A percentile compares a stretch with the other conserved stretches of the same genome.
These are phyloP conservation scores for Lepidocolaptes lacrymiger DNA, from an alignment of 2,797 vertebrate species.

Conservation along the genomic window DNA sequence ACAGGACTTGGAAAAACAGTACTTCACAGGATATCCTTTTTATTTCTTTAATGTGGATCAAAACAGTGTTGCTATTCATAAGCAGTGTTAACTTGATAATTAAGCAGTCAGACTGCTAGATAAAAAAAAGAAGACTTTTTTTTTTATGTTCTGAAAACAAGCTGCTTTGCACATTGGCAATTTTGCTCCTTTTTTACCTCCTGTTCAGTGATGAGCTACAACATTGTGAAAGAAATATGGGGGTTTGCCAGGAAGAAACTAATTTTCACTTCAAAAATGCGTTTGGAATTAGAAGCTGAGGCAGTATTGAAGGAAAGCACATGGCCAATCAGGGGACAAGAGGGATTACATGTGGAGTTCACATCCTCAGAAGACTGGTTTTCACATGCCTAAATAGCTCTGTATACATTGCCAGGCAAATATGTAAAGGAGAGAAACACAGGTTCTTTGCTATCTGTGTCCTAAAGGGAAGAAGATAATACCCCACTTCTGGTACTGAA, in stretches of 20 bases:
- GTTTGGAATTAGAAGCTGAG: neutral
- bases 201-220: neutral
- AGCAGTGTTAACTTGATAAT: neutral
- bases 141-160: neutral
- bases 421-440: neutral
- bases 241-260: neutral
- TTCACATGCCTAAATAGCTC: neutral
- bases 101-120: neutral
- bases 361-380: neutral
- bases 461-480: neutral
- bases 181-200: neutral
- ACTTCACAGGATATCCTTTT: neutral
- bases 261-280: neutral
- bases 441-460: neutral
- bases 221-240: neutral
- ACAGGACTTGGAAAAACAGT: constrained; percentile 79
- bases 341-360: neutral
- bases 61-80: neutral
- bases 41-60: neutral
- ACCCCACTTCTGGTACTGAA: neutral
- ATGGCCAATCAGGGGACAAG: neutral
- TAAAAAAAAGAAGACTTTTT: neutral
- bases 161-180: neutral
- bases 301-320: neutral
- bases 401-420: neutral